A percentile compares a stretch with the other conserved stretches of the same genome.
Evolutionary conservation across 1,140 invertebrate genomes (phyloP).

Genomic region (Camponotus floridanus): DNA sequence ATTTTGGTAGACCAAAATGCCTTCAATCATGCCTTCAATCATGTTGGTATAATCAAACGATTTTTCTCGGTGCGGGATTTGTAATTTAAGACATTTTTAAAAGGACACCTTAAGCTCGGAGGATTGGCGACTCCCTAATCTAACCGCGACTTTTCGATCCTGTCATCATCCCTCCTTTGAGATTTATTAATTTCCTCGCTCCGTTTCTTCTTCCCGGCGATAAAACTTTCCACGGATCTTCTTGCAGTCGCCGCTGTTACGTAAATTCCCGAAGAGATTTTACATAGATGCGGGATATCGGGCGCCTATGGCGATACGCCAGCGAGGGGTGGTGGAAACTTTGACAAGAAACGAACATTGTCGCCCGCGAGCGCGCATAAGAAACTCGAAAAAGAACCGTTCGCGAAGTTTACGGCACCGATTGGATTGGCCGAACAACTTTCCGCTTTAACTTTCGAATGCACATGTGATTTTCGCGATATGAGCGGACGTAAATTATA

Average conservation of each 20-base stretch:
- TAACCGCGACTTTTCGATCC: not conserved
- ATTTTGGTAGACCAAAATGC: no score
- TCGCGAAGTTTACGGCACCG: slow-evolving; percentile 43
- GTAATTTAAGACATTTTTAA: no score
- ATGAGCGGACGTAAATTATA: not conserved
- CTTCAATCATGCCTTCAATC: no score
- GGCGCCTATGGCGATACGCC: slow-evolving; percentile 41
- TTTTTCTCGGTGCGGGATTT: no score
- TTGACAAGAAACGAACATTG: slow-evolving; percentile 58
- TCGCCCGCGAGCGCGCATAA: slow-evolving; percentile 45
- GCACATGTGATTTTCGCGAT: slow-evolving; percentile 13
- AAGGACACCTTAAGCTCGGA: not conserved
- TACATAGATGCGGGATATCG: slow-evolving; percentile 9
- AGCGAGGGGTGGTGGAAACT: slow-evolving; percentile 40
- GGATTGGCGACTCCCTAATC: not conserved
- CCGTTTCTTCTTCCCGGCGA: not conserved
- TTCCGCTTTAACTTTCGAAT: slow-evolving; percentile 24
- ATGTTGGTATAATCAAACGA: no score
- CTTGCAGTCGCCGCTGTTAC: slow-evolving; percentile 26
- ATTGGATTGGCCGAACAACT: slow-evolving; percentile 48
- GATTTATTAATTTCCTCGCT: slow-evolving; percentile 21
- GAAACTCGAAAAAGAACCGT: slow-evolving; percentile 33
- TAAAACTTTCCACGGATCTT: slow-evolving; percentile 25
- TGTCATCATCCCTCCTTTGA: no score
- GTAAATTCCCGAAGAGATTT: slow-evolving; percentile 43